Conservation (phyloP, 2,888 invertebrate genomes). For the Drepanosiphum platanoidis region DNA sequence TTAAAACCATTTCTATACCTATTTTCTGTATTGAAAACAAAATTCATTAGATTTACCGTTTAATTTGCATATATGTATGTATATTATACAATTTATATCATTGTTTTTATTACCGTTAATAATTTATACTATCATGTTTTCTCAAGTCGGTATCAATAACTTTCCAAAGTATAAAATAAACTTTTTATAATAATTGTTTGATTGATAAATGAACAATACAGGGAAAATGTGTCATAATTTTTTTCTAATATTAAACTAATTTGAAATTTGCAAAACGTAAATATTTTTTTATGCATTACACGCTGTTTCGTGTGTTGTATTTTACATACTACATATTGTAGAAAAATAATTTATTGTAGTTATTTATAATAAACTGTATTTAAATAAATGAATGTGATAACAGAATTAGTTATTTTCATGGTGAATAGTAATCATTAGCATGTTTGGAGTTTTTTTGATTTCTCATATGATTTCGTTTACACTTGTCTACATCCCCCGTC, state of each 20-base stretch:
- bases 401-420: background rate
- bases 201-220: slow-evolving; percentile 10
- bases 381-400: background rate
- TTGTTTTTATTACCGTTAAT: background rate
- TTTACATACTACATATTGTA: background rate
- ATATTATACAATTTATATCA: background rate
- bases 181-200: background rate
- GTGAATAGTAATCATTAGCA: too few relatives aligned
- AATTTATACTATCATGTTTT: background rate
- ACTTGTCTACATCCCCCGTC: too few relatives aligned
- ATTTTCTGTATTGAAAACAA: background rate
- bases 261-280: background rate
- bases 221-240: slow-evolving; percentile 50
- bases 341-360: background rate
- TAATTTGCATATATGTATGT: background rate
- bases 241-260: background rate
- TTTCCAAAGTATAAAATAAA: background rate
- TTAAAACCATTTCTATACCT: too few relatives aligned
- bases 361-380: background rate
- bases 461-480: too few relatives aligned
- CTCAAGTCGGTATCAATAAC: background rate
- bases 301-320: background rate
- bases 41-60: background rate
- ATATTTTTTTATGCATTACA: slow-evolving; percentile 10
- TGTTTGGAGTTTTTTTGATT: too few relatives aligned